Evolutionary conservation across 2,888 invertebrate species (phyloP), one percentile per base, ranked within the genome.

Genomic region (Microplitis manilae): DNA sequence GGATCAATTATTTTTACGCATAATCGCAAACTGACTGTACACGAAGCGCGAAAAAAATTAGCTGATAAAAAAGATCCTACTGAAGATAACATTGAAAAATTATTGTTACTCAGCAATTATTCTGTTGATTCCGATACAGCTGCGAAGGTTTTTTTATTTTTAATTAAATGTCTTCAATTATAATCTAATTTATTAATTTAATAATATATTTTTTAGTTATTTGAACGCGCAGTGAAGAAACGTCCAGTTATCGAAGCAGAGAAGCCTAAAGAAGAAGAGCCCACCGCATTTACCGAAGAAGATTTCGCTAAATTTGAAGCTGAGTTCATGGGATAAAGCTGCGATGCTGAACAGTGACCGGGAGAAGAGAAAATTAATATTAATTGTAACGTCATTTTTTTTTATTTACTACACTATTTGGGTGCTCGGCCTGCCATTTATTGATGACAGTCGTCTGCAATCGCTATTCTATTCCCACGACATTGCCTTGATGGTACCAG

Each of bases 251-350:
- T 91, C 1, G 83, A 88, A 20, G 90, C 91, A 76, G 85, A 90
- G 40, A 80, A 83, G 69, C 71, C 77, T 4, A 90, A 89, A 77
- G 90, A 92, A 79, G 88, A 91, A 68, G 90, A 93, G 81, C 91
- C 91, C 76, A 93, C 94, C 0, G 94, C 92, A 15, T 95, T 95
- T 86, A 94, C 95, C 0, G 93, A 94, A 84, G 94, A 94, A 86
- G 93, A 94, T 70, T 94, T 94, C 83, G 90, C 92, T 78, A 92
- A 92, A 79, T 95, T 94, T 87, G 94, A 94, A 87, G 90, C 91
- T 70, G 93, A 94, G 87, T 93, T 93, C 67, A 65, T 59, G 15
- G 13, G 40, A 64, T 59, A 70, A 67, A 15, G 30, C 2, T 50
- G 76, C 75, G 76, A 90, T 89, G 89, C 81, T 87, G n/a, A 80